Conservation (phyloP, 2,888 invertebrate genomes). For the Microdon myrmicae region DNA sequence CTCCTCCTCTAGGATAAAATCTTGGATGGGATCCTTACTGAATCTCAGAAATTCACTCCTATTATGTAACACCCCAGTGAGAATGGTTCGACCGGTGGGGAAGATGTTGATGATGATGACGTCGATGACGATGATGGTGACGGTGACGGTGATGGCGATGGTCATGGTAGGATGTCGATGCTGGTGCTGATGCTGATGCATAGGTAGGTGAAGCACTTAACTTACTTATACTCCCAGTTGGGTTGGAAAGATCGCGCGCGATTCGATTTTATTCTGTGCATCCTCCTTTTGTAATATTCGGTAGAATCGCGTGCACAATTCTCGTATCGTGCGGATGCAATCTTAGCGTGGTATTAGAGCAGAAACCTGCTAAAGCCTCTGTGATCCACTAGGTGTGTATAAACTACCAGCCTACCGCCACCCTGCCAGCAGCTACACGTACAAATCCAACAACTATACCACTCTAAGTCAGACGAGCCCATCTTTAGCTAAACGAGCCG, state of each 20-base stretch:
- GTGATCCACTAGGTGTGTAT: slow-evolving; percentile 23
- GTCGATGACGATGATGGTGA: slow-evolving; percentile 15
- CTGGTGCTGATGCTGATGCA: slow-evolving; percentile 39
- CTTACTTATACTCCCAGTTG: slow-evolving; percentile 26
- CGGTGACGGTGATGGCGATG: slow-evolving; percentile 1
- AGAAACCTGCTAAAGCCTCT: slow-evolving; percentile 21
- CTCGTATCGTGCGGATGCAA: slow-evolving; percentile 31
- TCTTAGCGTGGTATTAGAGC: slow-evolving; percentile 45
- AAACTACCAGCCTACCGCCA: slow-evolving; percentile 36
- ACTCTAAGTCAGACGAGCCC: slow-evolving; percentile 21
- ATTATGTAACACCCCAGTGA: slow-evolving; percentile 22
- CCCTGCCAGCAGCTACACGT: slow-evolving; percentile 23
- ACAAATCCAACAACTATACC: slow-evolving; percentile 29
- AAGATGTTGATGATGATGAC: slow-evolving; percentile 3
- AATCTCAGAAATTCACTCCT: slow-evolving; percentile 27
- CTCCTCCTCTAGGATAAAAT: too few relatives aligned
- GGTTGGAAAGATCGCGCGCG: slow-evolving; percentile 41
- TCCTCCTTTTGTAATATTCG: slow-evolving; percentile 33
- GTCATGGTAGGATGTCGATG: too few relatives aligned
- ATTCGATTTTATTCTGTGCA: slow-evolving; percentile 30
- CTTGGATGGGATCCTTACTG: slow-evolving; percentile 22
- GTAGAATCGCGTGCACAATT: slow-evolving; percentile 47
- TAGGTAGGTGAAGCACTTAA: slow-evolving; percentile 45
- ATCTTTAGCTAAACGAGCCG: slow-evolving; percentile 63
- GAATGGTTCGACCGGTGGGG: slow-evolving; percentile 14